Evolutionary conservation across 1,140 invertebrate genomes (phyloP), one percentile per base, ranked within the genome.

Genomic region (Brachionus rotundiformis): DNA sequence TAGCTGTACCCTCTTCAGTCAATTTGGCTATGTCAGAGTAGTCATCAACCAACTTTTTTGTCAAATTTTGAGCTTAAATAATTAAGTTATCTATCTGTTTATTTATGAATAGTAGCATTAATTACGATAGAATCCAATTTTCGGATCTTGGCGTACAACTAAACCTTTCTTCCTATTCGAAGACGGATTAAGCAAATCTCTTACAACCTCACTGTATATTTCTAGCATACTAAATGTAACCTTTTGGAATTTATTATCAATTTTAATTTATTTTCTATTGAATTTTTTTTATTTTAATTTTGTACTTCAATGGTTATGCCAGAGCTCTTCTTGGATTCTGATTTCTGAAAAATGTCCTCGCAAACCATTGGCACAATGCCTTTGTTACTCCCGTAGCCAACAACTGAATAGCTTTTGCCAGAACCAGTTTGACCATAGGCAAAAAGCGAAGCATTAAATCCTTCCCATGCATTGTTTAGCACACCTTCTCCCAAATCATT

Each of bases 341-440:
- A 90, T 79, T 90, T 86, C n/a, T 90, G 86, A 86, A 95, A 94
- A 39, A 96, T 88, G 83, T 94, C 91, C 81, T 92, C 90, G 86
- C 93, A 95, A 86, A 94, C 93, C 83, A 93, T 88, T 6, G 94
- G 94, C 25, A 95, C 93, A 81, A 96, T 93, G 65, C 94, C 94
- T 82, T 90, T 88, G 84, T 91, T 92, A 19, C 87, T 82, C 8
- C 90, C 94, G 63, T 94, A 95, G n/a, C 91, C 91, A 47, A 92
- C 89, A 76, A 92, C 88, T 8, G 91, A 91, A 88, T 90, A 92
- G 76, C 89, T 90, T 85, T 92, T 92, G n/a, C 91, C 91, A 3
- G 89, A 89, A 31, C 90, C 90, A 29, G 91, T 92, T 85, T 91
- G 91, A 31, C 91, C 91, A 83, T 92, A 91, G 3, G 91, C 90